Base-by-base conservation (phyloP, 2,113 vertebrate species). In the Tyto alba region DNA sequence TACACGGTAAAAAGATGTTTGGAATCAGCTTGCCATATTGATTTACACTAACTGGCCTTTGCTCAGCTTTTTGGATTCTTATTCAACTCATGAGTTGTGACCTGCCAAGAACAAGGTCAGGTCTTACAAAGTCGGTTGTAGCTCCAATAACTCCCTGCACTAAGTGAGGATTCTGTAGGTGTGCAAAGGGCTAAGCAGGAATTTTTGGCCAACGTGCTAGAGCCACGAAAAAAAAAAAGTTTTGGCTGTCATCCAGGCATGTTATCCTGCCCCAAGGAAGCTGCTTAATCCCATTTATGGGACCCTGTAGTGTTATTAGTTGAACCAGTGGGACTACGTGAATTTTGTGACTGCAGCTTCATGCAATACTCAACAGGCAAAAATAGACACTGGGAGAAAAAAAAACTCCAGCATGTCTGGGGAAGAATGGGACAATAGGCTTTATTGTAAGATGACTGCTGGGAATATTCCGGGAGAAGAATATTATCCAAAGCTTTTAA, bases 1-100 rank as follows among this genome's bases (percentile, higher is more conserved):
- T 19, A 48, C 34, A 13, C 85, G 76, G 92, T 67, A 66, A 90
- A 84, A 88, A 75, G 95, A 25, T 68, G 67, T 29, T 83, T 72
- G 87, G 78, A 69, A 57, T 74, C 92, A 94, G 95, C 97, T 72
- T 91, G 95, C 95, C 91, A 76, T 66, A 40, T 41, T 96, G 96
- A 97, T 95, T 96, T 94, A 85, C 74, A 32, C 52, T 19, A 41
- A 93, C 86, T 96, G 87, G 90, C 76, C 86, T 6, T 75, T 88
- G 30, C 34, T 77, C 80, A 85, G 94, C 64, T 64, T 60, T 53
- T 45, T 68, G 76, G 93, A 40, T 93, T 77, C 77, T 68, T 40
- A 29, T 29, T 59, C 59, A 47, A 0, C 90, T 77, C 52, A 9
- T 71, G 86, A 96, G 89, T 41, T 95, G 88, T 91, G 88, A 91